Percentiles rank a stretch among this genome's conserved stretches.
Conservation (phyloP, 2,797 vertebrate genomes). For the Sebastes umbrosus region DNA sequence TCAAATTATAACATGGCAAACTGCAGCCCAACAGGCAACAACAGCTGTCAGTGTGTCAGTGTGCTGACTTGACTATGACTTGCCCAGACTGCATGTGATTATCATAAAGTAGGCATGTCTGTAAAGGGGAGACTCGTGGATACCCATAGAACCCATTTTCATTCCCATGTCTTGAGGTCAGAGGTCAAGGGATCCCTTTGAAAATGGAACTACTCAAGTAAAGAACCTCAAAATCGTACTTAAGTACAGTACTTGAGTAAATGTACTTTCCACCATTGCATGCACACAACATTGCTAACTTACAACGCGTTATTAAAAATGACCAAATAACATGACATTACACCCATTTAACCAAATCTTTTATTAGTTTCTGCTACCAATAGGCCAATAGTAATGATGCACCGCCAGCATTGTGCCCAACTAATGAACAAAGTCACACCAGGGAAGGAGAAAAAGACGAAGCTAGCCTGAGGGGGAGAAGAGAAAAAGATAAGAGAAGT, state of each 20-base stretch:
- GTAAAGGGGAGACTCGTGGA: accelerated
- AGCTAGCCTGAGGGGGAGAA: conserved; percentile 29
- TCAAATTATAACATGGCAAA: too few relatives aligned
- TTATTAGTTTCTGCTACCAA: conserved; percentile 15
- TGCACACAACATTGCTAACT: neutral
- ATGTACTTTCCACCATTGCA: too few relatives aligned
- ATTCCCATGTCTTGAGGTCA: too few relatives aligned
- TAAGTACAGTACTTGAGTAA: too few relatives aligned
- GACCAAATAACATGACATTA: neutral
- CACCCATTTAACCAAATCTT: conserved; percentile 2
- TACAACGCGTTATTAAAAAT: neutral
- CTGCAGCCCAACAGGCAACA: accelerated
- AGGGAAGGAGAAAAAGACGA: conserved; percentile 55
- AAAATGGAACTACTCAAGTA: too few relatives aligned
- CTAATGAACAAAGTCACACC: conserved; percentile 59
- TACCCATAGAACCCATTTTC: too few relatives aligned
- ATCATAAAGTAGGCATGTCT: too few relatives aligned
- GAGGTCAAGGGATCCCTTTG: too few relatives aligned
- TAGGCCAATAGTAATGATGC: conserved; percentile 9
- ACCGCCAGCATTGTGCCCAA: conserved; percentile 36
- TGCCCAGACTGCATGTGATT: too few relatives aligned
- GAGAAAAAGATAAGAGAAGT: conserved; percentile 65
- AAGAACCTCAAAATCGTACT: too few relatives aligned
- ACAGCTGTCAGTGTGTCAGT: too few relatives aligned
- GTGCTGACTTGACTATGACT: too few relatives aligned